A percentile compares a stretch with the other conserved stretches of the same genome.
phyloP scores from a whole-genome alignment of 2,113 vertebrate genomes.

The Gobiocypris rarus region DNA sequence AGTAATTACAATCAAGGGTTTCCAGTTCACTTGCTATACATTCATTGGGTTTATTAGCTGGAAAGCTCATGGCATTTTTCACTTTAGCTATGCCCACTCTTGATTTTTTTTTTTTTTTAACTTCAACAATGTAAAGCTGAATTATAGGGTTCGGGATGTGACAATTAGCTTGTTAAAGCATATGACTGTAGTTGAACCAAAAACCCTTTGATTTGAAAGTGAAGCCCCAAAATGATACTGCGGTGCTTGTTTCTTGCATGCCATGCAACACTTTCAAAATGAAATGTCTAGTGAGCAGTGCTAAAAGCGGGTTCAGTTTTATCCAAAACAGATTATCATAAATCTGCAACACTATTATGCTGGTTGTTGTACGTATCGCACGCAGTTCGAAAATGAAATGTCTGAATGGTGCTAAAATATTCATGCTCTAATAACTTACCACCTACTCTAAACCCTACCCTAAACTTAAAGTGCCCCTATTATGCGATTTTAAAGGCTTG shows the following conservation, averaged over 20 bases:
- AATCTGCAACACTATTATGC: neutral
- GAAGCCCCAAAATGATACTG: neutral
- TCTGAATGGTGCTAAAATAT: neutral
- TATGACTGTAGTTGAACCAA: neutral
- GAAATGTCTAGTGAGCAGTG: too few species aligned
- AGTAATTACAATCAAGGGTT: slow-evolving; percentile 20
- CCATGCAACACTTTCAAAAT: too few species aligned
- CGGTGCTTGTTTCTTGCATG: too few species aligned
- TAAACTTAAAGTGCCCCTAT: neutral
- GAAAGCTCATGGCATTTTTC: neutral
- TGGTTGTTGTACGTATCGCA: neutral
- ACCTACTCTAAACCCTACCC: neutral
- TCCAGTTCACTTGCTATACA: neutral
- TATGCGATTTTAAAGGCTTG: too few species aligned
- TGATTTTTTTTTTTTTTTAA: neutral
- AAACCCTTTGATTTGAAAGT: neutral
- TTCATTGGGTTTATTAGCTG: neutral
- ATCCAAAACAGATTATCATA: too few species aligned
- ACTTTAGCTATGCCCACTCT: neutral
- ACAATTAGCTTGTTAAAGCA: neutral
- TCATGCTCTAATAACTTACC: neutral
- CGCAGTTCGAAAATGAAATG: neutral
- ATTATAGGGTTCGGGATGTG: neutral
- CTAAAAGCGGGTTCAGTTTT: too few species aligned
- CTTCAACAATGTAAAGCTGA: neutral